Evolutionary conservation across 2,888 invertebrate genomes (phyloP).

Genomic region (Cryptocephalus moraei): DNA sequence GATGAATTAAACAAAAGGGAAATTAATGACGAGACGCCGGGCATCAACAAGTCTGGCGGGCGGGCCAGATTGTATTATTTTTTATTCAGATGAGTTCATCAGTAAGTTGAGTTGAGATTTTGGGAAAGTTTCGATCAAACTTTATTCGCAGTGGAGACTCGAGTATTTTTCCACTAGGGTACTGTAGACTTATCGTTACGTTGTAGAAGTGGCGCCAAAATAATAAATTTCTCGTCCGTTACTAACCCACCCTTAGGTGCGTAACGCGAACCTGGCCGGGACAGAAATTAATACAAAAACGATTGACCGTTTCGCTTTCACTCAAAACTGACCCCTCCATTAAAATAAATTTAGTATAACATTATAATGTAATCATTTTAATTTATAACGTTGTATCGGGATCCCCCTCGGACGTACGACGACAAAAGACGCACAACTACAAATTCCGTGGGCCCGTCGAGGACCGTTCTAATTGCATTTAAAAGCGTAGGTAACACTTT

Average conservation of each 20-base stretch:
- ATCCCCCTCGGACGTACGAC: conserved; percentile 8
- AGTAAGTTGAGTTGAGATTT: no score
- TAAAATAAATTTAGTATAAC: conserved; percentile 31
- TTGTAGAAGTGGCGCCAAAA: not conserved
- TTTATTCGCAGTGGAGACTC: no score
- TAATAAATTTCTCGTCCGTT: conserved; percentile 6
- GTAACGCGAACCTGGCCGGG: conserved; percentile 1
- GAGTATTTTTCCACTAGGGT: no score
- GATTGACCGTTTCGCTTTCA: conserved; percentile 23
- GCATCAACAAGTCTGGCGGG: no score
- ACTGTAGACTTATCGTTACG: no score
- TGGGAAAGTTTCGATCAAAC: no score
- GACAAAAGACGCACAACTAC: conserved; percentile 17
- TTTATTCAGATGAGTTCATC: no score
- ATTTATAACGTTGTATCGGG: conserved; percentile 23
- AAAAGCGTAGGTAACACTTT: conserved; percentile 32
- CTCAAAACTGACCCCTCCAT: conserved; percentile 22
- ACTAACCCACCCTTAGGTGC: conserved; percentile 2
- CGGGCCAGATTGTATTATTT: no score
- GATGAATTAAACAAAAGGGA: no score
- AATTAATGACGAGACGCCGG: no score
- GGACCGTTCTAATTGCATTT: conserved; percentile 22
- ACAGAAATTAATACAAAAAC: conserved; percentile 20
- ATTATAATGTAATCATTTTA: conserved; percentile 32
- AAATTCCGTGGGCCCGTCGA: conserved; percentile 31